Conservation (phyloP, 2,797 vertebrate species). For the Hipposideros larvatus region DNA sequence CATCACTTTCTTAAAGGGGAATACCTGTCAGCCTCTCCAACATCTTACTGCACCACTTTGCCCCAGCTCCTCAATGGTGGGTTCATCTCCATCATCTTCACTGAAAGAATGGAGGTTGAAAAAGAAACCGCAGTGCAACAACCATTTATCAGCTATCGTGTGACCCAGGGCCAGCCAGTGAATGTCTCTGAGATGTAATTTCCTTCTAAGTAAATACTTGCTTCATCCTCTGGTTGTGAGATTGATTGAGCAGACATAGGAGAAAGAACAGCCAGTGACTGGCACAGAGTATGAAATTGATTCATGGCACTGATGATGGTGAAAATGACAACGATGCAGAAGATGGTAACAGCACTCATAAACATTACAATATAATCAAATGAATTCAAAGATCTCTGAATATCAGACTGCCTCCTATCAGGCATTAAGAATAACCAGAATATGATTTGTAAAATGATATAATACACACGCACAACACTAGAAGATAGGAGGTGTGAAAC, state of each 20-base stretch:
- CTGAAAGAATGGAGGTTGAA: background rate
- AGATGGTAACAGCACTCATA: background rate
- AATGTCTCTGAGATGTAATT: background rate
- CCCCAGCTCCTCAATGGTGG: background rate
- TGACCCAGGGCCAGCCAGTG: background rate
- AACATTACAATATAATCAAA: background rate
- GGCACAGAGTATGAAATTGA: background rate
- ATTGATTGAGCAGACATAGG: background rate
- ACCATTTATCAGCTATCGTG: background rate
- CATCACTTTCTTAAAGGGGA: background rate
- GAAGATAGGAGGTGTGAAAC: background rate
- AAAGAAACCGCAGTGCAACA: background rate
- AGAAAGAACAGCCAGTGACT: background rate
- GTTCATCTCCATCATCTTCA: background rate
- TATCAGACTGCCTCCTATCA: background rate
- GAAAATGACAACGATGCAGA: background rate
- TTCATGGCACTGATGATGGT: background rate
- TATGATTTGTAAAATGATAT: background rate
- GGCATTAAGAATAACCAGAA: background rate
- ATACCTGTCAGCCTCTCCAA: background rate
- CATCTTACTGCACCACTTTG: fast-evolving
- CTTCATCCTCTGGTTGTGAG: background rate
- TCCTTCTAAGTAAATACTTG: background rate
- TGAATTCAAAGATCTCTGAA: background rate
- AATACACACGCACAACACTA: background rate